A percentile compares a stretch with the other conserved stretches of the same genome.
Conservation (phyloP, 2,113 vertebrate genomes). For the Crotalus horridus region DNA sequence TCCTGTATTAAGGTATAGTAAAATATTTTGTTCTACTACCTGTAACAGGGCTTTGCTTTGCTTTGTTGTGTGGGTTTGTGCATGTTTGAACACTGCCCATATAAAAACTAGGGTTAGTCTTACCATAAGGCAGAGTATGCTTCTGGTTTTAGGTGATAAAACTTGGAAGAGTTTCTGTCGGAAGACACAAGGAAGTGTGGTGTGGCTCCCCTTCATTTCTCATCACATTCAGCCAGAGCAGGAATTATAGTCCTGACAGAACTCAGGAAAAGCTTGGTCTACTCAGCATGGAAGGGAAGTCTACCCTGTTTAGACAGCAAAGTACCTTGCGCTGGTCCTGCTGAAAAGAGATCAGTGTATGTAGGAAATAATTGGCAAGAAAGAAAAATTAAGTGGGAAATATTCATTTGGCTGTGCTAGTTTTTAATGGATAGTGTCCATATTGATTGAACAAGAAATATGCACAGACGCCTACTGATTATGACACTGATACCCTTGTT, state of each 20-base stretch:
- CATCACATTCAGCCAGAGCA: background rate
- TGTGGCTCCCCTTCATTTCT: background rate
- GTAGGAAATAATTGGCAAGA: background rate
- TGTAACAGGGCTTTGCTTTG: background rate
- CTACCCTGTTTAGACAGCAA: background rate
- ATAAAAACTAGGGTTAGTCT: background rate
- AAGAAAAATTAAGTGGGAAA: background rate
- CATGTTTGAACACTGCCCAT: background rate
- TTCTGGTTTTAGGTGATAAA: background rate
- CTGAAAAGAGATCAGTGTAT: background rate
- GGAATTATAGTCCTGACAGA: background rate
- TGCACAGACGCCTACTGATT: background rate
- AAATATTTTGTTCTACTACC: background rate
- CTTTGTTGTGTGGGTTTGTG: background rate
- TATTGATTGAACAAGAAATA: background rate
- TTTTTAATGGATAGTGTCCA: background rate
- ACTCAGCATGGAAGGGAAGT: background rate
- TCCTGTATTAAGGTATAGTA: background rate
- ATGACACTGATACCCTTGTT: background rate
- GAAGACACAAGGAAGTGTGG: background rate
- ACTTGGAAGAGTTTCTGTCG: background rate
- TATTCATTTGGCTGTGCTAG: background rate
- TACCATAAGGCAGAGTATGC: background rate
- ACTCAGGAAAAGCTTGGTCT: background rate
- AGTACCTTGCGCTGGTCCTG: background rate